Evolutionary conservation across 2,113 vertebrate genomes (phyloP).

Genomic region (Pristiophorus japonicus): DNA sequence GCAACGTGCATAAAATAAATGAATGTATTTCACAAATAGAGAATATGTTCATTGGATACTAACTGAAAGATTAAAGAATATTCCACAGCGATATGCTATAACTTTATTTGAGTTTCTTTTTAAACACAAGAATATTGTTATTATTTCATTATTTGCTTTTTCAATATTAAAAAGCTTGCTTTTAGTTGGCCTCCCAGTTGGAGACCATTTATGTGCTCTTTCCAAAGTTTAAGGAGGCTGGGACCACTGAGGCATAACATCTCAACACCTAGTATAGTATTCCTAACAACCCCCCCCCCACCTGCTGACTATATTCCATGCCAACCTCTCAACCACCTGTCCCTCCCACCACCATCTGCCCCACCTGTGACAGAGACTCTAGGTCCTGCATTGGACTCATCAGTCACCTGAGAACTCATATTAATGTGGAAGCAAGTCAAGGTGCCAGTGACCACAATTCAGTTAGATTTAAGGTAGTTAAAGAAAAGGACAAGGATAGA

Average conservation of each 20-base stretch:
- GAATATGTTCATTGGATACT: conserved; percentile 1
- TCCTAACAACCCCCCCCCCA: neutral
- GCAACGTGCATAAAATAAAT: neutral
- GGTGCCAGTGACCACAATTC: no score
- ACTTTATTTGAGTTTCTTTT: conserved; percentile 1
- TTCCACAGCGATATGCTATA: neutral
- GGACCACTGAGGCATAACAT: neutral
- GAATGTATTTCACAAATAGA: neutral
- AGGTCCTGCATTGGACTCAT: no score
- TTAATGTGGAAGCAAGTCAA: no score
- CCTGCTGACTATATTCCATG: neutral
- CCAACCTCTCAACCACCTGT: no score
- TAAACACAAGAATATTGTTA: neutral
- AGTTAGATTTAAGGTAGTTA: no score
- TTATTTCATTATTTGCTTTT: neutral
- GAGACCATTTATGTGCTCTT: neutral
- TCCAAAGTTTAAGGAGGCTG: neutral
- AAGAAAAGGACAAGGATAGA: no score
- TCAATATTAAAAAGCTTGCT: neutral
- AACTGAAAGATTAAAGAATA: neutral
- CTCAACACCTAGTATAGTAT: neutral
- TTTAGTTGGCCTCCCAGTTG: neutral
- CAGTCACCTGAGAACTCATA: no score
- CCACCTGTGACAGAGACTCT: no score
- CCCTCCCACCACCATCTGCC: no score